Conservation (phyloP, 2,113 vertebrate genomes). For the Heterotis niloticus region DNA sequence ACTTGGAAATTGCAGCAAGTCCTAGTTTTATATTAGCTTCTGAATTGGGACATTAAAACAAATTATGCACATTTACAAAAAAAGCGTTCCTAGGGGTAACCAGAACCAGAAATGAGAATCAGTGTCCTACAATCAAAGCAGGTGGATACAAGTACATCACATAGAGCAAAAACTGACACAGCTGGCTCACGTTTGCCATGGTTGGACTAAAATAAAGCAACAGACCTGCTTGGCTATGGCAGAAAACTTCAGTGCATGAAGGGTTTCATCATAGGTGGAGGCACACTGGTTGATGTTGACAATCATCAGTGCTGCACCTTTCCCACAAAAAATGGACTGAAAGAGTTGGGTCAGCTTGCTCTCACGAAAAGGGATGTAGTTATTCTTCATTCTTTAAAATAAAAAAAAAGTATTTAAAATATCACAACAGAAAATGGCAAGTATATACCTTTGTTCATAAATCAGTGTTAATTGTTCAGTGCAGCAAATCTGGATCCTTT, state of each 20-base stretch:
- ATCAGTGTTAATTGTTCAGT: no score
- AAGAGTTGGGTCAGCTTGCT: slow-evolving; percentile 87
- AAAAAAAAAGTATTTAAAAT: no score
- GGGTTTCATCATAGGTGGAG: slow-evolving; percentile 79
- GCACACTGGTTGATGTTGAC: slow-evolving; percentile 82
- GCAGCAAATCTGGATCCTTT: no score
- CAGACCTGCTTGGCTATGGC: slow-evolving; percentile 79
- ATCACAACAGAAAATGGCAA: neutral
- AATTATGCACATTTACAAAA: neutral
- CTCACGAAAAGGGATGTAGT: slow-evolving; percentile 79
- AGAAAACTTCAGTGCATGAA: slow-evolving; percentile 87
- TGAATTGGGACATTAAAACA: neutral
- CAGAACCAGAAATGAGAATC: neutral
- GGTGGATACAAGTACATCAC: neutral
- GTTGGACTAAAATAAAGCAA: neutral
- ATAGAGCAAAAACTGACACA: neutral
- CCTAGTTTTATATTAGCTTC: neutral
- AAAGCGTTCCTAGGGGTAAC: neutral
- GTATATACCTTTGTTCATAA: neutral
- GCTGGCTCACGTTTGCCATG: neutral
- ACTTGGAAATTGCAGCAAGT: no score
- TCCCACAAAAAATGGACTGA: slow-evolving; percentile 79
- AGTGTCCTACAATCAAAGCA: neutral
- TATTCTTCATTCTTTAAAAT: slow-evolving; percentile 48
- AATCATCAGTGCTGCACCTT: slow-evolving; percentile 80